Base-by-base conservation (phyloP, 53 echinoderm and acorn worm genomes). In the Patiria pectinifera region DNA sequence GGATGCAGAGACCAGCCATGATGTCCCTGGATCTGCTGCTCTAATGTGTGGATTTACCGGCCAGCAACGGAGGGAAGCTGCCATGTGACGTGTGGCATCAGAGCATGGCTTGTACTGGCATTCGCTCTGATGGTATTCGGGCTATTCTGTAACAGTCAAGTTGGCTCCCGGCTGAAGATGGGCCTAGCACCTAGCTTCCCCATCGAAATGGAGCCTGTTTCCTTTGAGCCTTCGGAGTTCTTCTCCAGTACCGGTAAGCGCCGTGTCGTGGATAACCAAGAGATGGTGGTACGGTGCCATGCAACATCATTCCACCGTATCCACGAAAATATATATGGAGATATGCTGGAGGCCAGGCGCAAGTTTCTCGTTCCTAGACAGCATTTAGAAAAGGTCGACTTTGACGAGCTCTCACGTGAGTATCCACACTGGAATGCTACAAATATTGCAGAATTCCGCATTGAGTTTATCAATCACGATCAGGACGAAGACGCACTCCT, bases 131-230 rank as follows among this genome's bases (percentile, higher is more conserved):
- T 90, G 90, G 90, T 90, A 81, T 90, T 90, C 90, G 90, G 90
- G 90, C 78, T 90, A 90, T 90, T 90, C 81, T 90, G 90, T 90
- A 81, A 90, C 90, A 88, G 93, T 83, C 87, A 87, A 59, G 83
- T 63, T 44, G 75, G 93, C 93, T 93, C 93, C 87, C 88, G 93
- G 93, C 93, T 93, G 92, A 96, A 97, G 91, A 99, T 99, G 99
- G 99, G 99, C 94, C 93, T 99, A 94, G 97, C 97, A 95, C 97
- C 97, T 86, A 99, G 97, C 95, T 99, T 97, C 94, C 99, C 99
- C 92, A 96, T 99, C 74, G 94, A 95, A 92, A 96, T 96, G 96
- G 96, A 96, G 92, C 99, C 99, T 59, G 96, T 99, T 59, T 94
- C 92, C 91, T 99, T 97, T 94, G 99, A 99, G 91, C 96, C 96